phyloP scores from a whole-genome alignment of 2,113 vertebrate genomes.

The Pomatostomus ruficeps region DNA sequence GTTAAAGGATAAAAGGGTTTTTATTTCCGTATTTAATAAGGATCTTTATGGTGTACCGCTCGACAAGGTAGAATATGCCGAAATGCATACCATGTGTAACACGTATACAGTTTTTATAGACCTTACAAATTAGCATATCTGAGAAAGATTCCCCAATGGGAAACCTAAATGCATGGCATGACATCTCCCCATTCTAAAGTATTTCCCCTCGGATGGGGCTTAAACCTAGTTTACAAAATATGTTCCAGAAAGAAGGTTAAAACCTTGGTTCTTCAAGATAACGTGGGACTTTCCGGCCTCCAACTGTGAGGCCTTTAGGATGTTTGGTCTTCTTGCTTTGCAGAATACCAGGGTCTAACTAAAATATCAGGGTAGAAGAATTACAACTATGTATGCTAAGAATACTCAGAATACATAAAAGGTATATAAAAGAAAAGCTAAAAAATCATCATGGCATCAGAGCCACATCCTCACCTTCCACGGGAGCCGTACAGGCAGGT shows the following conservation, averaged over 20 bases:
- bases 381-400: neutral
- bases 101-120: neutral
- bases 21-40: neutral
- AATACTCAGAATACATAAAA: neutral
- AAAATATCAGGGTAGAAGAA: neutral
- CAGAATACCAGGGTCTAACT: neutral
- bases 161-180: neutral
- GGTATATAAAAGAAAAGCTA: neutral
- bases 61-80: neutral
- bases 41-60: neutral
- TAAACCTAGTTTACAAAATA: no score
- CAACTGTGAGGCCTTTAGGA: neutral
- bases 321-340: neutral
- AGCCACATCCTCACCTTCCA: no score
- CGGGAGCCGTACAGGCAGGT: no score
- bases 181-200: neutral
- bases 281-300: neutral
- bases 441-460: neutral
- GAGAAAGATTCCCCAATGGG: neutral
- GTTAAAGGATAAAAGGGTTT: neutral
- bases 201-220: neutral
- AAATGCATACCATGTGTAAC: neutral
- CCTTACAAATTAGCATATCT: neutral
- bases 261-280: neutral
- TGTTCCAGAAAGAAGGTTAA: neutral